Base-by-base conservation (phyloP, 2,888 invertebrate genomes). In the Oscheius sp. region DNA sequence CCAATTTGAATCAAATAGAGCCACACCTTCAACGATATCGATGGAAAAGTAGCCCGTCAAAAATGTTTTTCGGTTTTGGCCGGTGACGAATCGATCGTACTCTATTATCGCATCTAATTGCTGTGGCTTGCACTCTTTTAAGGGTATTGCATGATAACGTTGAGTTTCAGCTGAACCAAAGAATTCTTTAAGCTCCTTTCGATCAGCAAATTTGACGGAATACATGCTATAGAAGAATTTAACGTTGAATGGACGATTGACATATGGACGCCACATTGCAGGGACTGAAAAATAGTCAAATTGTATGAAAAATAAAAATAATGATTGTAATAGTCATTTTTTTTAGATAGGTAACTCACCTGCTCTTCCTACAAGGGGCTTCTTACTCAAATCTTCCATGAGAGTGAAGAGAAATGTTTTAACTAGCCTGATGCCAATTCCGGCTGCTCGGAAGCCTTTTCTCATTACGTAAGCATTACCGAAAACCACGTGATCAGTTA, bases 361-460 rank as follows among this genome's bases (percentile, higher is more conserved):
- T 51, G 22, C 65, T 64, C 65, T 38, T 9, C 44, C 65, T 2
- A 64, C 28, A 8, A 54, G 22, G 1, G 65, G 54, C n/a, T 54
- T 51, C 9, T 5, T 28, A 12, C 17, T 36, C 1, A 64, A n/a
- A 1, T 22, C 30, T 20, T 14, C 17, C 8, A 26, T 54, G 36
- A 64, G 26, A 2, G 20, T 32, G 26, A 17, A 26, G n/a, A 54
- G 38, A 22, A 64, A 38, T n/a, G 24, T 20, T 22, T 20, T 54
- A 14, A 36, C 38, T n/a, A 54, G 14, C 41, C 54, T 51, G 20
- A 41, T 14, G 1, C 65, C 65, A 4, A 64, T 22, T 17, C 65
- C 65, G 26, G n/a, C 24, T 8, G 65, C 51, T 36, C 65, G 33
- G 38, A 36, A 64, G n/a, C 65, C 65, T n/a, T 56, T 44, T 20